These are phyloP conservation scores for Kryptopterus vitreolus DNA, from an alignment of 2,797 vertebrate genomes.

Conservation along the genomic window DNA sequence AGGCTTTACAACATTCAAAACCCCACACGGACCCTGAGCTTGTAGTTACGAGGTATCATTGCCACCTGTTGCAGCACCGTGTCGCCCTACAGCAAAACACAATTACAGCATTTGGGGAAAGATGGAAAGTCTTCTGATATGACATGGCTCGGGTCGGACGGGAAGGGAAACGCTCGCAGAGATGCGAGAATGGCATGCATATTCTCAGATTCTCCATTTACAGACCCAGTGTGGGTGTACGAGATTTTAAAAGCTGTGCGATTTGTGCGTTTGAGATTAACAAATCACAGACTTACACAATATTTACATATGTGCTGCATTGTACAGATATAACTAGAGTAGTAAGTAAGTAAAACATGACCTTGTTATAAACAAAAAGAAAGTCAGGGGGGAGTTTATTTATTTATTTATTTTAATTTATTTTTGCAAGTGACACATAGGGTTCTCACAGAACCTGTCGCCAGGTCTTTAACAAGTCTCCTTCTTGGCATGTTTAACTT, in stretches of 20 bases:
- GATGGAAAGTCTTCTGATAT: background rate
- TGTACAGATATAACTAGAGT: constrained; percentile 38
- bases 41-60: background rate
- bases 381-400: background rate
- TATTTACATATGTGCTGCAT: constrained; percentile 6
- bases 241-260: constrained; percentile 25
- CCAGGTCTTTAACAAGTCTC: constrained; percentile 37
- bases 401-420: constrained; percentile 5
- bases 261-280: constrained; percentile 16
- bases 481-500: constrained; percentile 44
- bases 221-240: background rate
- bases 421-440: constrained; percentile 44
- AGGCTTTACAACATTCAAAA: background rate
- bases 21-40: too few species aligned
- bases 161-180: background rate
- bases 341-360: constrained; percentile 53
- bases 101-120: background rate
- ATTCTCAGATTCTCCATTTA: constrained; percentile 14
- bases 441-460: constrained; percentile 27
- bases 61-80: background rate
- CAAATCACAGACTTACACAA: constrained; percentile 32
- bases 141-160: background rate
- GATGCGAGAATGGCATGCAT: background rate
- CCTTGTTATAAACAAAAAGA: constrained; percentile 32
- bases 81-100: background rate